Evolutionary conservation across 2,797 vertebrate genomes (phyloP), one percentile per base, ranked within the genome.

Genomic region (Cuculus canorus): DNA sequence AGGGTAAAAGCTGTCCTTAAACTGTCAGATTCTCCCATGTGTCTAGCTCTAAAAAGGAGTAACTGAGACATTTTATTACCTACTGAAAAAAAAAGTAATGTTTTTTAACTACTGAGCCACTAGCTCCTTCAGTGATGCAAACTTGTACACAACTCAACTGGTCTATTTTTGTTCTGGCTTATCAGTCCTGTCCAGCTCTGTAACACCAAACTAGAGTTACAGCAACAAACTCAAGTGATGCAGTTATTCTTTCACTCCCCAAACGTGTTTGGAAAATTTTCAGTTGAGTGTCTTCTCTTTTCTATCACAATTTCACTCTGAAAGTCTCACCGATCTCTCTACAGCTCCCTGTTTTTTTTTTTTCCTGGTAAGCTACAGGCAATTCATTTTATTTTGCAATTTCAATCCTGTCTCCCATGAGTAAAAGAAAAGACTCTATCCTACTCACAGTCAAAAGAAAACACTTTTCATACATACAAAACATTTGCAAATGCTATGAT

Each of bases 401-500:
- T 83, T 91, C 72, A 88, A n/a, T 10, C 13, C 43, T 35, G 27
- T 61, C 35, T 84, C 66, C n/a, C 16, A 48, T n/a, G 33, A 82
- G 82, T 69, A 39, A 90, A 93, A 95, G 13, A 50, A 92, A 95
- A 86, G 27, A 32, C 72, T 89, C 23, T 30, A 21, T 59, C 83
- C 54, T 33, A 7, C 30, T 14, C 72, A 35, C 70, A 71, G 53
- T 92, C 65, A 76, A 77, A 87, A 93, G 57, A 93, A 54, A 86
- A 90, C 28, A 37, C 13, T 86, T 54, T 91, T 72, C 66, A 60
- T 45, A 64, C n/a, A 9, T 32, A 33, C 4, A 53, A 69, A 90
- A 71, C 43, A 65, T 45, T 48, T 86, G 35, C 60, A 89, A 71
- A 66, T 52, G 30, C 60, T 45, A 37, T 25, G 35, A 60, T 35